phyloP scores from a whole-genome alignment of 2,113 vertebrate species.

The Tricholaema leucomelas region DNA sequence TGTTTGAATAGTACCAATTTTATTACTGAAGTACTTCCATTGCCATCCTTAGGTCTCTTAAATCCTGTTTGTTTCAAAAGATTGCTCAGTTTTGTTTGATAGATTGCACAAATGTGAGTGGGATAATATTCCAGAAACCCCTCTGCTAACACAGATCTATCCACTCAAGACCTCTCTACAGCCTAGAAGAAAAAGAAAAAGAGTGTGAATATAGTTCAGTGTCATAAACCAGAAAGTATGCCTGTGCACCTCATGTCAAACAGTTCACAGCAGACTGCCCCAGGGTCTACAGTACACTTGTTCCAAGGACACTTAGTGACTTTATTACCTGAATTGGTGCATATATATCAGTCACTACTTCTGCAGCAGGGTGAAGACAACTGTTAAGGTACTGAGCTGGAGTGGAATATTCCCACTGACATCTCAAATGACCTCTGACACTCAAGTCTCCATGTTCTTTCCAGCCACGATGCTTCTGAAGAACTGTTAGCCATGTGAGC shows the following conservation, averaged over 20 bases:
- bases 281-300: not conserved
- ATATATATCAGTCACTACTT: not conserved
- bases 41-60: not conserved
- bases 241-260: not conserved
- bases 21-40: not conserved
- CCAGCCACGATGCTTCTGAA: not conserved
- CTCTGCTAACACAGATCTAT: not conserved
- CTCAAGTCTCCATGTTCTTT: not conserved
- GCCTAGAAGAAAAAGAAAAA: not conserved
- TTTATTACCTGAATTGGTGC: not conserved
- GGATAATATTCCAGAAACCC: not conserved
- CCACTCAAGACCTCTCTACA: not conserved
- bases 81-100: not conserved
- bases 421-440: not conserved
- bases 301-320: not conserved
- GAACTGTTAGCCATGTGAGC: not conserved
- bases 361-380: fast-evolving
- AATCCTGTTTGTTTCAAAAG: not conserved
- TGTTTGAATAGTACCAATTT: not conserved
- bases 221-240: not conserved
- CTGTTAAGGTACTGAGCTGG: not conserved
- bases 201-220: not conserved
- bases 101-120: not conserved
- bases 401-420: not conserved
- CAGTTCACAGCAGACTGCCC: not conserved